Base-by-base conservation (phyloP, 2,888 invertebrate species). In the Ditula angustiorana region DNA sequence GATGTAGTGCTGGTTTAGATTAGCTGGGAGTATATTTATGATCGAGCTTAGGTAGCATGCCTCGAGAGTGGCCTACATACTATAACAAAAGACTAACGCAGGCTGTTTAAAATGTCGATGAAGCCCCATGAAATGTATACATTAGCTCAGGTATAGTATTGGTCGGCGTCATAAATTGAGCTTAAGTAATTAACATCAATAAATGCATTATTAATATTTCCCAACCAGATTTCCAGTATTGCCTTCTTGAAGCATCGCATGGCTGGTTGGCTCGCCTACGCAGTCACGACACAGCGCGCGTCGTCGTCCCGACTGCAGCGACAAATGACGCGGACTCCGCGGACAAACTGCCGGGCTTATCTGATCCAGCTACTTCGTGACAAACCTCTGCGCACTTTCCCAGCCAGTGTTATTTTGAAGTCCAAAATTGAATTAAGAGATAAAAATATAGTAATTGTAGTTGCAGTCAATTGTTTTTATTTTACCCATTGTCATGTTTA, bases 331-430 rank as follows among this genome's bases (percentile, higher is more conserved):
- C 80, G 74, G 80, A 78, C 80, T 81, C 81, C 74, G 77, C 80
- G 86, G 83, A 90, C 90, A 88, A 91, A 90, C 89, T 89, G 86
- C 88, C 80, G 82, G 84, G 81, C 81, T 90, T 91, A 92, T 92
- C 92, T 83, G 91, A 90, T 90, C 83, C 87, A 88, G 80, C 75
- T 80, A 76, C 81, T 77, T 87, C 91, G 89, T 91, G 92, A 90
- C 90, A 81, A 77, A 72, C 77, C 80, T 78, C 76, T 82, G 78
- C 78, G 71, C 21, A 21, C 46, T 35, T 56, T 13, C 21, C 37
- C 35, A 30, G 41, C 47, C 49, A 53, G 13, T 8, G 23, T 53
- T 53, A 53, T 53, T 53, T 53, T 13, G 8, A 33, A 53, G 1
- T 41, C 41, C 53, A 10, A 21, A 53, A 33, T 53, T 53, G 23